These are phyloP conservation scores for Danio aesculapii DNA, from an alignment of 2,797 vertebrate species.

Conservation along the genomic window DNA sequence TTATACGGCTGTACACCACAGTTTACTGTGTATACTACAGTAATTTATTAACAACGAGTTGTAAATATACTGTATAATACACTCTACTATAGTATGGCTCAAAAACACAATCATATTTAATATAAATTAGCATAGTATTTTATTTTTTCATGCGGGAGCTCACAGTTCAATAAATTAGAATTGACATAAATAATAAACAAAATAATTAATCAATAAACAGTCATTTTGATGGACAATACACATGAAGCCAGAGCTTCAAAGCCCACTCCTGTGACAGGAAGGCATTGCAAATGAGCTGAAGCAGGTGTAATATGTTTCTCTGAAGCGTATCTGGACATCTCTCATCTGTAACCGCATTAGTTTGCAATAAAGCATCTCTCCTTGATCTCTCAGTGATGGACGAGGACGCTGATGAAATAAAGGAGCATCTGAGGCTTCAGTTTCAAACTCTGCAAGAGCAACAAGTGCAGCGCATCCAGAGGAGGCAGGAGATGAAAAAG, in stretches of 20 bases:
- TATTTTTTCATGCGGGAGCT: no score
- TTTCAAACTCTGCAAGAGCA: slow-evolving; percentile 88
- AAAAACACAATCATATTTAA: no score
- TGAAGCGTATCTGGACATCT: neutral
- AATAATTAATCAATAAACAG: neutral
- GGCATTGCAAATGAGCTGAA: neutral
- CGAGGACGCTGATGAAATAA: slow-evolving; percentile 61
- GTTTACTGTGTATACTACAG: no score
- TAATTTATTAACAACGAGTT: no score
- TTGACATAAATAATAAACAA: neutral
- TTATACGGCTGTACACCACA: no score
- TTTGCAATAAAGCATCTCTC: neutral
- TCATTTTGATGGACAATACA: neutral
- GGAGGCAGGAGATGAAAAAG: slow-evolving; percentile 76
- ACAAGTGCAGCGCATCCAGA: slow-evolving; percentile 80
- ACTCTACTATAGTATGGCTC: no score
- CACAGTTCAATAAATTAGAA: neutral
- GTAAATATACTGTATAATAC: no score
- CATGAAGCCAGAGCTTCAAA: neutral
- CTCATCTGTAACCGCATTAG: neutral
- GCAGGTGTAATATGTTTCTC: neutral
- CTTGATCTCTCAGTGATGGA: slow-evolving; percentile 77
- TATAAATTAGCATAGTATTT: no score
- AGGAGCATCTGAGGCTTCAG: slow-evolving; percentile 81
- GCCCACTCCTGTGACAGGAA: neutral